Base-by-base conservation (phyloP, 2,888 invertebrate species). In the Apotomis capreana region DNA sequence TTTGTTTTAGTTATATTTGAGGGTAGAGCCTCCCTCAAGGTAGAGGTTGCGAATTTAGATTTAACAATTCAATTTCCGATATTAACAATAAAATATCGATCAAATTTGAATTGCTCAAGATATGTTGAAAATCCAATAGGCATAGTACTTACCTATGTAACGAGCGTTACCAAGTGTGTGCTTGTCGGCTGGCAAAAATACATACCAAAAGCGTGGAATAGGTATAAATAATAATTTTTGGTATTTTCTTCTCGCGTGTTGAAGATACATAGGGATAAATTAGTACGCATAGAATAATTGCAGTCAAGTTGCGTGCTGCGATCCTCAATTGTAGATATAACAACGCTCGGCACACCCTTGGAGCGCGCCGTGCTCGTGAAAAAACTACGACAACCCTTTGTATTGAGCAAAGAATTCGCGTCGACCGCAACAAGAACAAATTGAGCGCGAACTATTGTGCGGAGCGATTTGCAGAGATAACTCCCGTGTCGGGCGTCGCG, bases 381-480 rank as follows among this genome's bases (percentile, higher is more conserved):
- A 91, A 91, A 90, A 90, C 86, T 87, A 89, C 87, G 80, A 88
- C 86, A 85, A 81, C 87, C 88, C 89, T 88, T 86, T 83, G 86
- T 87, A 90, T 89, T 26, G 88, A 90, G 89, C 88, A 83, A 89
- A 91, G 92, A 91, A 91, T 91, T 91, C 86, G 87, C 89, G 81
- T 86, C 88, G 88, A 90, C 88, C 87, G 88, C 91, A 93, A 92
- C 87, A 93, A 92, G 91, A 93, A 89, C 92, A 93, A 92, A 92
- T 92, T 92, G 89, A 91, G 86, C 87, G 88, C 87, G 87, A 90
- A 90, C 90, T 90, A 91, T 92, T 91, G 90, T 90, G 90, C 89
- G 87, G 88, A 88, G 89, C 90, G 92, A 92, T 91, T 91, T 86
- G 89, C 88, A 76, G 86, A 91, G 92, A 92, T 92, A 92, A 91